These are phyloP conservation scores for Labia minor DNA, from an alignment of 2,888 invertebrate genomes.

Conservation along the genomic window DNA sequence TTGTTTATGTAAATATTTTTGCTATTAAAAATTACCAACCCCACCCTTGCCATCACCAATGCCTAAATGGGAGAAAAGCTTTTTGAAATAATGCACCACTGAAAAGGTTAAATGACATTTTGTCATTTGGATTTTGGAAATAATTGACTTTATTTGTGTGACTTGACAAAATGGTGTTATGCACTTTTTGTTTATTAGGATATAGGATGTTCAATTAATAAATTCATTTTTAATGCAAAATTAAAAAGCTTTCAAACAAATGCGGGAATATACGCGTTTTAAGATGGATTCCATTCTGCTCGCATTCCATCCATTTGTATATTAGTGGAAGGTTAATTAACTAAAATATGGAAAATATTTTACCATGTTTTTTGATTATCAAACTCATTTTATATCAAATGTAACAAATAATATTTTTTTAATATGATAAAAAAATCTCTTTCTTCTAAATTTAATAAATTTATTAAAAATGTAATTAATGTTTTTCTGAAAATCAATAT, in stretches of 20 bases:
- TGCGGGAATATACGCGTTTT: not conserved
- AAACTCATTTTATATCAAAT: too few relatives aligned
- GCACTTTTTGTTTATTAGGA: not conserved
- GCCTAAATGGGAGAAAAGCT: not conserved
- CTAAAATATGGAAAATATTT: too few relatives aligned
- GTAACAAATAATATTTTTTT: too few relatives aligned
- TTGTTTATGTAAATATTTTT: not conserved
- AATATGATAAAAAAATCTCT: too few relatives aligned
- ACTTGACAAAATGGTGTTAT: not conserved
- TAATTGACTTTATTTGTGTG: not conserved
- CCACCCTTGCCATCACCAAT: not conserved
- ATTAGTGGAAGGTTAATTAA: too few relatives aligned
- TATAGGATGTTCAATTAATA: slow-evolving; percentile 7
- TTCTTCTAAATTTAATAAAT: too few relatives aligned
- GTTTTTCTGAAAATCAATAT: too few relatives aligned
- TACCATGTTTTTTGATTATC: too few relatives aligned
- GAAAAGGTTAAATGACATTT: not conserved
- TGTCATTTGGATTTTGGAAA: not conserved
- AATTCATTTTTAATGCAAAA: slow-evolving; percentile 6
- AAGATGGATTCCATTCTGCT: not conserved
- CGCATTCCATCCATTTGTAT: too few relatives aligned
- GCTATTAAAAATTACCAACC: not conserved
- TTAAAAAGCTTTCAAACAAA: not conserved
- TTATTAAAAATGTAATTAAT: too few relatives aligned
- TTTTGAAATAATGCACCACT: slow-evolving; percentile 4